Evolutionary conservation across 2,113 vertebrate species (phyloP).

Genomic region (Neodon shergylaensis): DNA sequence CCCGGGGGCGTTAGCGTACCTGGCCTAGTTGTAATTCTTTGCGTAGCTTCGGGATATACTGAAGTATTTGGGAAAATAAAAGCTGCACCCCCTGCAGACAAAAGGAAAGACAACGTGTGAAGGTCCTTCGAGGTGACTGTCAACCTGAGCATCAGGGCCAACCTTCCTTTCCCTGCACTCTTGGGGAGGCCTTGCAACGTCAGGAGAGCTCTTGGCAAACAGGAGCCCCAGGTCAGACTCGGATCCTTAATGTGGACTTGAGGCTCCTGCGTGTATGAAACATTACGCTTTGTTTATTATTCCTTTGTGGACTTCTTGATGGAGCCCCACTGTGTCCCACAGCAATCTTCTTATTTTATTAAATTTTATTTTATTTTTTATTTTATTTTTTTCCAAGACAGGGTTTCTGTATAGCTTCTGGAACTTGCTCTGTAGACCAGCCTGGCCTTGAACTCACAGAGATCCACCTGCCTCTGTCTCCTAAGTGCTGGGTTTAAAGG

Average conservation of each 20-base stretch:
- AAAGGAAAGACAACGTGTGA: slow-evolving; percentile 83
- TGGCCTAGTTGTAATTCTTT: slow-evolving; percentile 90
- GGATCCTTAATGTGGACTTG: accelerated
- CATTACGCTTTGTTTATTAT: neutral
- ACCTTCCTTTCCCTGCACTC: neutral
- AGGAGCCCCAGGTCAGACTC: accelerated
- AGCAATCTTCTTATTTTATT: neutral
- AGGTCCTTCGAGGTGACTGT: neutral
- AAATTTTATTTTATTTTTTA: neutral
- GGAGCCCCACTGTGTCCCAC: neutral
- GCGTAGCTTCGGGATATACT: slow-evolving; percentile 90
- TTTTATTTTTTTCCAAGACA: too few relatives aligned
- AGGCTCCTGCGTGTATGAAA: accelerated
- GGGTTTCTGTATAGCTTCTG: too few relatives aligned
- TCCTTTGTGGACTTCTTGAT: neutral
- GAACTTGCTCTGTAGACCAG: too few relatives aligned
- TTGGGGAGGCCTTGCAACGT: neutral
- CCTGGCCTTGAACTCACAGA: too few relatives aligned
- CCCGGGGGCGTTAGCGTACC: slow-evolving; percentile 83
- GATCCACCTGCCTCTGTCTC: too few relatives aligned
- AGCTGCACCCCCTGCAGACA: slow-evolving; percentile 91
- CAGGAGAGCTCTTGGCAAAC: accelerated
- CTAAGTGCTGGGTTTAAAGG: too few relatives aligned
- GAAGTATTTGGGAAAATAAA: slow-evolving; percentile 94
- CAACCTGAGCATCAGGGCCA: neutral